Conservation (phyloP, 2,113 vertebrate genomes). For the Cyanoliseus patagonus region DNA sequence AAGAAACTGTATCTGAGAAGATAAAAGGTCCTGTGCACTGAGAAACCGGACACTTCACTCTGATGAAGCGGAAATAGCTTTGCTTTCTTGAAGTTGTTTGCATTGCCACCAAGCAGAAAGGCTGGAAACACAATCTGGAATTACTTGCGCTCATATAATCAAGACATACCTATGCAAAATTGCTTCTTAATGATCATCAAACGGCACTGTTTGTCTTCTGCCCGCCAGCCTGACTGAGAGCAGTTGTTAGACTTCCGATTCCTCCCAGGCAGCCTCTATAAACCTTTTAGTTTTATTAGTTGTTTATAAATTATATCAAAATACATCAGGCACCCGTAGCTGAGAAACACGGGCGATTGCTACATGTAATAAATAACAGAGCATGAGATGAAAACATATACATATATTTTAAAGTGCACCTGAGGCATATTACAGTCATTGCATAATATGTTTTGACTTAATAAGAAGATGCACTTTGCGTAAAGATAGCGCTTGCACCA, state of each 20-base stretch:
- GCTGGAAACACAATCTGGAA: background rate
- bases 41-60: background rate
- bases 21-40: background rate
- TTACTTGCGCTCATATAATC: conserved; percentile 7
- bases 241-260: conserved; percentile 14
- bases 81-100: background rate
- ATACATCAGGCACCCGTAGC: background rate
- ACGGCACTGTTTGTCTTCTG: background rate
- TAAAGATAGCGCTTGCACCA: background rate
- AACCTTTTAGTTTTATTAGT: conserved; percentile 44
- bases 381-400: background rate
- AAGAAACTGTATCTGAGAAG: background rate
- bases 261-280: conserved; percentile 17
- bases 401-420: conserved; percentile 41
- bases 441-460: conserved; percentile 48
- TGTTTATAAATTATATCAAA: conserved; percentile 53
- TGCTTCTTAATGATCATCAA: conserved; percentile 41
- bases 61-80: background rate
- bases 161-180: conserved; percentile 21
- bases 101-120: background rate
- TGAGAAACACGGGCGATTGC: background rate
- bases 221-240: conserved; percentile 22
- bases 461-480: conserved; percentile 33
- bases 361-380: conserved; percentile 2
- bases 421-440: conserved; percentile 7